These are phyloP conservation scores for Amphipoea lucens DNA, from an alignment of 2,888 invertebrate species.

Conservation along the genomic window DNA sequence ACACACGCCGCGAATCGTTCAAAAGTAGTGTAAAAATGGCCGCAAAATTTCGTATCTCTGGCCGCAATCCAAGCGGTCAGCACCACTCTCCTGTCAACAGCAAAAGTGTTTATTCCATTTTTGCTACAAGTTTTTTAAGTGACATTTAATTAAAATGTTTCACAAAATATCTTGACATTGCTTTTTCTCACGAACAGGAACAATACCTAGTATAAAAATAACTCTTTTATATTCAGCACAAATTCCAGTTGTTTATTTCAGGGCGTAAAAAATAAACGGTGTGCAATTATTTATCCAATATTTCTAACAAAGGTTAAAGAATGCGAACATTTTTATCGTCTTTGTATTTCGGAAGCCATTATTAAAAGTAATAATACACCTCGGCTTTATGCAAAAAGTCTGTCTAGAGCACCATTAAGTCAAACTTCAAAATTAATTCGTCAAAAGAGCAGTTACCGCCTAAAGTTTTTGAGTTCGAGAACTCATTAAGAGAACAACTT, in stretches of 20 bases:
- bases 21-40: constrained; percentile 74
- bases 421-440: constrained; percentile 72
- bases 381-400: constrained; percentile 63
- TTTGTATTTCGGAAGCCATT: constrained; percentile 58
- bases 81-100: constrained; percentile 67
- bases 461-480: constrained; percentile 63
- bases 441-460: constrained; percentile 69
- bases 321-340: constrained; percentile 53
- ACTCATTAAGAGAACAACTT: constrained; percentile 68
- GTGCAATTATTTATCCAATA: constrained; percentile 46
- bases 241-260: constrained; percentile 32
- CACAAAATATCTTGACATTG: constrained; percentile 41
- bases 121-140: constrained; percentile 47
- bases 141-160: constrained; percentile 57
- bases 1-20: constrained; percentile 69
- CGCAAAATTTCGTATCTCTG: constrained; percentile 72
- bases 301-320: constrained; percentile 45
- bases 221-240: constrained; percentile 36
- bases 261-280: constrained; percentile 35
- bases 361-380: constrained; percentile 65
- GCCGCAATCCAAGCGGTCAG: constrained; percentile 75
- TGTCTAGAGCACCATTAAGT: constrained; percentile 64
- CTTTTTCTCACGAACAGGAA: constrained; percentile 15
- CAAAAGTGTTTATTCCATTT: constrained; percentile 63
- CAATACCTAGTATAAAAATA: constrained; percentile 17